Percentiles rank a stretch among this genome's conserved stretches.
These are phyloP conservation scores for Dermochelys coriacea DNA, from an alignment of 2,797 vertebrate species.

Conservation along the genomic window DNA sequence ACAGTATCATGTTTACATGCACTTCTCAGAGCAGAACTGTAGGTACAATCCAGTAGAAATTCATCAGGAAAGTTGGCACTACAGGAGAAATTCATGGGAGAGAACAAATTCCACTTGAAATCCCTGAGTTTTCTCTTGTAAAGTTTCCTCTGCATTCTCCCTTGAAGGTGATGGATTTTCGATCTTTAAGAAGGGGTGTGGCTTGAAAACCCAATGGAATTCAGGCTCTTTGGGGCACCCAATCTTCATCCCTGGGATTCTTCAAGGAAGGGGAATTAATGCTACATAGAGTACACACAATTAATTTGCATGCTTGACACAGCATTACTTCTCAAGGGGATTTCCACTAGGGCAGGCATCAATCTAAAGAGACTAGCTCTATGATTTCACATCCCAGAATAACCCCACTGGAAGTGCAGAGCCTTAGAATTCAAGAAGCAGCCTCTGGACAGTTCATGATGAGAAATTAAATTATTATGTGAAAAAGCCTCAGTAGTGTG, in stretches of 20 bases:
- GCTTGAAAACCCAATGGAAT: not conserved
- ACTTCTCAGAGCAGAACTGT: constrained; percentile 30
- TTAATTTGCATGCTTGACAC: not conserved
- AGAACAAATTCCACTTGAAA: constrained; percentile 58
- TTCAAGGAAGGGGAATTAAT: constrained; percentile 17
- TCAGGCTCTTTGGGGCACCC: not conserved
- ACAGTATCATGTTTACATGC: constrained; percentile 12
- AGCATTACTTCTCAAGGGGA: constrained; percentile 26
- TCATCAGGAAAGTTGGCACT: not conserved
- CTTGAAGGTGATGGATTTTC: not conserved
- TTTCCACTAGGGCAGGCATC: constrained; percentile 16
- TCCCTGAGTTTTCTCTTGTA: not conserved
- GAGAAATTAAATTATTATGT: not conserved
- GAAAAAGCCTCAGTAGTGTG: not conserved
- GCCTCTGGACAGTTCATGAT: not conserved
- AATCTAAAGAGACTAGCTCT: not conserved
- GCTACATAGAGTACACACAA: not conserved
- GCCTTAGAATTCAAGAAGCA: not conserved
- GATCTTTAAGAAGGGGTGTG: not conserved
- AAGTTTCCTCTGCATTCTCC: constrained; percentile 5
- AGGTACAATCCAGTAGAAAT: not conserved
- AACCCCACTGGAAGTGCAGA: not conserved
- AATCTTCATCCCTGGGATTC: not conserved
- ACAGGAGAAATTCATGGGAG: constrained; percentile 43
- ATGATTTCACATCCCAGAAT: not conserved